Percentiles rank a stretch among this genome's conserved stretches.
Evolutionary conservation across 1,140 invertebrate genomes (phyloP).

Genomic region (Episyrphus balteatus): DNA sequence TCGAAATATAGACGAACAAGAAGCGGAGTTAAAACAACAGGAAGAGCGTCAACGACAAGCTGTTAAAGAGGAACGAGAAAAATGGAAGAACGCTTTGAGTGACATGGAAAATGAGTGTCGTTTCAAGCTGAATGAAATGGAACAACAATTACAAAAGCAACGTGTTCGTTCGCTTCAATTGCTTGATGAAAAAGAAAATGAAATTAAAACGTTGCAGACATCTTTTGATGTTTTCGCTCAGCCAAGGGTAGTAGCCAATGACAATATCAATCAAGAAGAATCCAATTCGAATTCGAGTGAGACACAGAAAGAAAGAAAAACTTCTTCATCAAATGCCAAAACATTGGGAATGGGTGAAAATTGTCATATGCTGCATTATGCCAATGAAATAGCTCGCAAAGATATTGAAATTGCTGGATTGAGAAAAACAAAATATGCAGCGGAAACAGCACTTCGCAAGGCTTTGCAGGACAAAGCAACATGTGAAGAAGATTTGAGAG

Average conservation of each 20-base stretch:
- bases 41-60: conserved; percentile 39
- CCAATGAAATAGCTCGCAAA: conserved; percentile 67
- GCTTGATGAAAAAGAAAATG: conserved; percentile 69
- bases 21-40: conserved; percentile 42
- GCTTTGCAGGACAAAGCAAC: conserved; percentile 45
- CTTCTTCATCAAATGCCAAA: conserved; percentile 25
- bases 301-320: conserved; percentile 7
- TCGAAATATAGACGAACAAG: conserved; percentile 47
- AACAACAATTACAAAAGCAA: conserved; percentile 67
- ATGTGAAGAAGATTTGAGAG: conserved; percentile 45
- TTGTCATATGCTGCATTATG: conserved; percentile 70
- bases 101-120: conserved; percentile 44
- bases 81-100: conserved; percentile 45
- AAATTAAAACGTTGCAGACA: conserved; percentile 54
- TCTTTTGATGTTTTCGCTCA: conserved; percentile 43
- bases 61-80: conserved; percentile 41
- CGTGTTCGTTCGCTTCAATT: conserved; percentile 63
- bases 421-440: conserved; percentile 56
- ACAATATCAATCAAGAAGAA: conserved; percentile 5
- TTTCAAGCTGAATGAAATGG: conserved; percentile 48
- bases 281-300: background rate
- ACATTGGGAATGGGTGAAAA: conserved; percentile 24
- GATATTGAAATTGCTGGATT: conserved; percentile 67
- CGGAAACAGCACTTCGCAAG: conserved; percentile 57
- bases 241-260: background rate